These are phyloP conservation scores for Lasioglossum morio DNA, from an alignment of 2,888 invertebrate genomes.

Conservation along the genomic window DNA sequence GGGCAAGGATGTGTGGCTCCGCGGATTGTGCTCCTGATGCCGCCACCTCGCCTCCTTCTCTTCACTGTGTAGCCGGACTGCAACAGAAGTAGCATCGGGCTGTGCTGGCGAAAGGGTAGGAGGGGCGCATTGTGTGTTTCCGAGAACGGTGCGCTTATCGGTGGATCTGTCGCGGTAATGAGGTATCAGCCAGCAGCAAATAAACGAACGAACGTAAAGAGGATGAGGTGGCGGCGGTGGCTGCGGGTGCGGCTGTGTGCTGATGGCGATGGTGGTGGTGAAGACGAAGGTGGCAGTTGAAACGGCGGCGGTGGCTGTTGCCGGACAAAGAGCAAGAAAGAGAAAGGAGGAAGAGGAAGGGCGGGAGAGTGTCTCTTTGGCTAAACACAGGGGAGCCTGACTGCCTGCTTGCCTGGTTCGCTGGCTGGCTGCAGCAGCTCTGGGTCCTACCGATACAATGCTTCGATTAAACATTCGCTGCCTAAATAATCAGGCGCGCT, in stretches of 20 bases:
- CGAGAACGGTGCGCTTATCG: slow-evolving; percentile 84
- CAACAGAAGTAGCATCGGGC: slow-evolving; percentile 48
- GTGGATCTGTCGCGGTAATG: slow-evolving; percentile 85
- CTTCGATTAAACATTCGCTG: slow-evolving; percentile 84
- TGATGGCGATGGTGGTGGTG: slow-evolving; percentile 26
- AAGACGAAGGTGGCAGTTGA: slow-evolving; percentile 40
- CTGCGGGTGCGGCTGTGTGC: slow-evolving; percentile 44
- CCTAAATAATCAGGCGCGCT: slow-evolving; percentile 83
- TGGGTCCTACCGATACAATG: slow-evolving; percentile 81
- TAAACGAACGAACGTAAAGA: slow-evolving; percentile 82
- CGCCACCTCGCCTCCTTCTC: slow-evolving; percentile 59
- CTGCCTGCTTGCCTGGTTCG: slow-evolving; percentile 45
- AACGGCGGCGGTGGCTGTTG: slow-evolving; percentile 43
- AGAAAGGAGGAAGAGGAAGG: slow-evolving; percentile 45
- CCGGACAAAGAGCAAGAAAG: slow-evolving; percentile 33
- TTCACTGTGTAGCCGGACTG: slow-evolving; percentile 34
- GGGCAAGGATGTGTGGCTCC: slow-evolving; percentile 57
- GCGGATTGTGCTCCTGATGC: slow-evolving; percentile 57
- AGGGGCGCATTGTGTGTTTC: slow-evolving; percentile 84
- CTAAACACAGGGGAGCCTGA: slow-evolving; percentile 68
- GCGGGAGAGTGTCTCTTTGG: slow-evolving; percentile 61
- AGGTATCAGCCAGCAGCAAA: slow-evolving; percentile 84
- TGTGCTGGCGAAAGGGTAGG: slow-evolving; percentile 59
- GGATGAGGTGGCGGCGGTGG: slow-evolving; percentile 63
- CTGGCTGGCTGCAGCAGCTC: slow-evolving; percentile 34